phyloP scores from a whole-genome alignment of 2,113 vertebrate species.

The Heterocephalus glaber region DNA sequence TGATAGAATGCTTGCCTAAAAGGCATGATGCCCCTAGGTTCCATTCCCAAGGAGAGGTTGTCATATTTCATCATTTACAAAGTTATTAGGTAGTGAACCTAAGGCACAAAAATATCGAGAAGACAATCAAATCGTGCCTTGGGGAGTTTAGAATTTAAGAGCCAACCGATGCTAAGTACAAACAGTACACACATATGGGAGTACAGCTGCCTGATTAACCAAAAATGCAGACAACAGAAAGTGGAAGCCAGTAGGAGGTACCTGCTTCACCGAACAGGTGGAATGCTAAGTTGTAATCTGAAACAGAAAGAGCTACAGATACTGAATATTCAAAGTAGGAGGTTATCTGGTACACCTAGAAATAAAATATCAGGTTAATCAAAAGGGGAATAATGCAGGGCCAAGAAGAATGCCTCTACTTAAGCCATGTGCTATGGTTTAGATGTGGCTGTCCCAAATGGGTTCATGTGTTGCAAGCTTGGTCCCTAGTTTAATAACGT shows the following conservation, averaged over 20 bases:
- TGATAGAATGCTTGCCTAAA: neutral
- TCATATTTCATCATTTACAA: constrained; percentile 6
- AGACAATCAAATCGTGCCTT: neutral
- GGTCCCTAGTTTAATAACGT: neutral
- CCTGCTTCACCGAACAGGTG: neutral
- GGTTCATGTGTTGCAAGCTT: neutral
- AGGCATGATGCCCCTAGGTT: neutral
- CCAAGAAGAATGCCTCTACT: neutral
- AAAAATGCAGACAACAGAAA: neutral
- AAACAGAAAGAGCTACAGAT: constrained; percentile 10
- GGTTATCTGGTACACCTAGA: neutral
- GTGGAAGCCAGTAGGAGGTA: neutral
- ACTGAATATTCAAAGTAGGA: neutral
- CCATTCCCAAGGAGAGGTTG: neutral
- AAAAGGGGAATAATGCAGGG: neutral
- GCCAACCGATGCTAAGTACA: neutral
- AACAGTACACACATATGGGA: neutral
- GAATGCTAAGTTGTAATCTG: neutral
- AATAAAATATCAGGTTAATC: neutral
- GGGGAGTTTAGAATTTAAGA: neutral
- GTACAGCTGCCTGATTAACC: neutral
- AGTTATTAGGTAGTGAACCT: neutral
- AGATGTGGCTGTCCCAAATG: neutral
- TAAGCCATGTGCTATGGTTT: neutral
- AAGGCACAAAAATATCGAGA: neutral